Percentiles rank a stretch among this genome's conserved stretches.
Conservation (phyloP, 2,113 vertebrate species). For the Sinocyclocheilus anophthalmus region DNA sequence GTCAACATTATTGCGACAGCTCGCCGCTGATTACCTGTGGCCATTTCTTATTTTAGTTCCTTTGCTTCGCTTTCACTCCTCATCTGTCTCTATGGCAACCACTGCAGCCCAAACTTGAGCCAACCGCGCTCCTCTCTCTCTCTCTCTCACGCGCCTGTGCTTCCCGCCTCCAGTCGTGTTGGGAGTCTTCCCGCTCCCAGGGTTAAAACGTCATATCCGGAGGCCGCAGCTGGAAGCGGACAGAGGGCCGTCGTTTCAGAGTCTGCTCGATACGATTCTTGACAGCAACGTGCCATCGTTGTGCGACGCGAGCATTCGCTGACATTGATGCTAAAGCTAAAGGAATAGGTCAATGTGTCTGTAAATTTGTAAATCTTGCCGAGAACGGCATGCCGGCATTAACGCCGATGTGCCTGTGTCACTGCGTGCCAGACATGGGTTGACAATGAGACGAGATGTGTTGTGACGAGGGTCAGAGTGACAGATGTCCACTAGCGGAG, state of each 20-base stretch:
- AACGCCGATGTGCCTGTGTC: slow-evolving; percentile 50
- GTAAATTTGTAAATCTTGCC: slow-evolving; percentile 66
- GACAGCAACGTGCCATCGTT: slow-evolving; percentile 55
- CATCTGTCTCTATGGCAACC: slow-evolving; percentile 79
- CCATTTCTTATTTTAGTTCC: slow-evolving; percentile 64
- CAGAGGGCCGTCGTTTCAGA: slow-evolving; percentile 61
- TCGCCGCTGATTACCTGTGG: slow-evolving; percentile 60
- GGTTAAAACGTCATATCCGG: slow-evolving; percentile 21
- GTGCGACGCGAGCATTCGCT: slow-evolving; percentile 44
- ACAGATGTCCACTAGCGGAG: slow-evolving; percentile 73
- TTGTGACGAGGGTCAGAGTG: slow-evolving; percentile 75
- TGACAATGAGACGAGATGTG: slow-evolving; percentile 64
- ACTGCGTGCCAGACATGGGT: slow-evolving; percentile 68
- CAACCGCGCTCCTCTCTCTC: background rate
- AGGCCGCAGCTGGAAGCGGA: slow-evolving; percentile 68
- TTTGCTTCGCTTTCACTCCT: slow-evolving; percentile 63
- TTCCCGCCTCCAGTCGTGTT: slow-evolving; percentile 28
- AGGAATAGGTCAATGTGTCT: slow-evolving; percentile 80
- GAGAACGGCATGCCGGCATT: slow-evolving; percentile 66
- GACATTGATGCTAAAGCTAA: slow-evolving; percentile 77
- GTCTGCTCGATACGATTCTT: background rate
- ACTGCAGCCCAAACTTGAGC: slow-evolving; percentile 54
- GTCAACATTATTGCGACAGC: slow-evolving; percentile 48
- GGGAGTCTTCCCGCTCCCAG: slow-evolving; percentile 16
- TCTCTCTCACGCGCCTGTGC: background rate